Evolutionary conservation across 2,888 invertebrate species (phyloP), one percentile per base, ranked within the genome.

Genomic region (Drosophila robusta): DNA sequence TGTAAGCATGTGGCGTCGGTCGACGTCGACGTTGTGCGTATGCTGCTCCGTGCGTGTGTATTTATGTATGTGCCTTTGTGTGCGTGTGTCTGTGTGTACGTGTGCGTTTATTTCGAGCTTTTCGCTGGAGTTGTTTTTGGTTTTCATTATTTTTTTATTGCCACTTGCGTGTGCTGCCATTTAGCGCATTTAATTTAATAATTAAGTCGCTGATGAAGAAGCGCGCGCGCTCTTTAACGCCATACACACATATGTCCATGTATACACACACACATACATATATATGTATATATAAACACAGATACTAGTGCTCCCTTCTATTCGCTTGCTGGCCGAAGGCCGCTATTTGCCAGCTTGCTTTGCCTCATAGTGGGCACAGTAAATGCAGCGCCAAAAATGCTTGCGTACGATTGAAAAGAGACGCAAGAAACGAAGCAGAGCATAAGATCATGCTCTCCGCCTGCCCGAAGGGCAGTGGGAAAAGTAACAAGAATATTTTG

Each of bases 161-260:
- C 76, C 77, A 74, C 70, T 83, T 87, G 88, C 88, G 83, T 83
- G 86, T 79, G 83, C 83, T 83, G 76, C 83, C 86, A 87, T 85
- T 83, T 85, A 83, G 83, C 86, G 86, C 77, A 72, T 87, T 87
- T 83, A 87, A 83, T 83, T 85, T 87, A 87, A 83, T 83, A 83
- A 83, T 83, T 83, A 87, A 83, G 88, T 81, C 68, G 85, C 85
- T 72, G 87, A 78, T 84, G 81, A 71, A 83, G 84, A 74, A 78
- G 70, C 72, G 67, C 72, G 67, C 67, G 66, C 65, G 52, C 67
- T 56, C 52, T 56, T 62, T 50, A 64, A 55, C 84, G 46, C 60
- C 44, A 34, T 49, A n/a, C n/a, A 51, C 22, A 39, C 22, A n/a
- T n/a, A n/a, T n/a, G n/a, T n/a, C n/a, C n/a, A n/a, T n/a, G n/a